Base-by-base conservation (phyloP, 2,797 vertebrate genomes). In the Notamacropus eugenii region DNA sequence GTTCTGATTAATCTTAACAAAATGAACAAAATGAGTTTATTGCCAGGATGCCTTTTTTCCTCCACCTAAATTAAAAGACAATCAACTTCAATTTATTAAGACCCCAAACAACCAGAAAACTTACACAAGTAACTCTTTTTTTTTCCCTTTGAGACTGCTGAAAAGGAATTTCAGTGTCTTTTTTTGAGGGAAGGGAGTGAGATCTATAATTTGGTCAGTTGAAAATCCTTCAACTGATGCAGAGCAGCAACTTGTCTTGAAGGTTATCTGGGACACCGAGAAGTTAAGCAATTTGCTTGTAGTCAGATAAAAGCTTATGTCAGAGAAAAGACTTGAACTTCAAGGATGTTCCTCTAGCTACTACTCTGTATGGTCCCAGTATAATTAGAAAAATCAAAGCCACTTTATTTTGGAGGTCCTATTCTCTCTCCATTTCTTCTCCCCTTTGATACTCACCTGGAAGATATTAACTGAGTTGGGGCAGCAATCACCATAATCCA, bases 21-120 rank as follows among this genome's bases (percentile, higher is more conserved):
- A 91, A 94, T 90, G 82, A n/a, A 40, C 92, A 93, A 62, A 92
- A 92, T 54, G 59, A n/a, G 58, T 67, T 90, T 92, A 22, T 52
- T 82, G 28, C 27, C 12, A 52, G 1, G 46, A 6, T 55, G 87
- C 9, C 93, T 59, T 91, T 52, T 57, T 3, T 90, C 96, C 94
- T 58, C 58, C 93, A 13, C 10, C 67, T 54, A 95, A 95, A 93
- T 90, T 90, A 92, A 93, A 62, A 92, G 46, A 22, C 11, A 14
- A 4, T 13, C 28, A 74, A 40, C 67, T 62, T 1, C 34, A n/a
- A n/a, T 67, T 67, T n/a, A 67, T n/a, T n/a, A 67, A n/a, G 34
- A 67, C 62, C 46, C 14, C 74, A 82, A 82, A 46, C 40, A 22
- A 82, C 40, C 40, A 82, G 40, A 82, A 10, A 74, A 40, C n/a